Evolutionary conservation across 1,140 invertebrate genomes (phyloP).

Genomic region (Aphis craccivora): DNA sequence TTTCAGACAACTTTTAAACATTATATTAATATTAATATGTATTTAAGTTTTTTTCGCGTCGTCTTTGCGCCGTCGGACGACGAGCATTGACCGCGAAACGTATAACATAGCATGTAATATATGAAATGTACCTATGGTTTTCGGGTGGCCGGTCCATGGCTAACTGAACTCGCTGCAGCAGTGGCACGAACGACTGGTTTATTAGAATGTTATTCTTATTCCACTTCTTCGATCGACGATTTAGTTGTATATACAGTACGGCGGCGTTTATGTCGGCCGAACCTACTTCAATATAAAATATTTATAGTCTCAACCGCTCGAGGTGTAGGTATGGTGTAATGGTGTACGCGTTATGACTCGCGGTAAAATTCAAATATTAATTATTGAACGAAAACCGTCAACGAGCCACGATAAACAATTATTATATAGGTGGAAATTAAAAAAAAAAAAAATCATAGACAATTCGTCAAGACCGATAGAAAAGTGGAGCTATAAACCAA

Average conservation of each 20-base stretch:
- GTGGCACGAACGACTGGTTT: background rate
- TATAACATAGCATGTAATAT: background rate
- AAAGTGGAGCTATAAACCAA: background rate
- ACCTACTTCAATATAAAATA: background rate
- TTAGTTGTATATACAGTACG: background rate
- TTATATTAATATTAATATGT: background rate
- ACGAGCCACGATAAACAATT: background rate
- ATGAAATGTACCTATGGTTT: background rate
- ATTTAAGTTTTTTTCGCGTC: background rate
- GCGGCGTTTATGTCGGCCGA: background rate
- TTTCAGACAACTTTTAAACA: background rate
- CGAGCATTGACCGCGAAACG: background rate
- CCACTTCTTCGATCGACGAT: background rate
- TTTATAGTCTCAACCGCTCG: background rate
- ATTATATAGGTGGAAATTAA: too few relatives aligned
- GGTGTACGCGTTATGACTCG: background rate
- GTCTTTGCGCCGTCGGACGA: background rate
- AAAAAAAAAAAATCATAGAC: background rate
- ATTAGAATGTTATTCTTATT: conserved; percentile 31
- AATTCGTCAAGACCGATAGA: background rate
- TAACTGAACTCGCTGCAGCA: background rate
- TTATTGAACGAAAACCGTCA: background rate
- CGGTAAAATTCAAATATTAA: background rate
- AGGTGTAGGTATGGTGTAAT: background rate
- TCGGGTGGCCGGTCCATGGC: conserved; percentile 21